Evolutionary conservation across 30 jellyfish, hydroid and myxozoan species (phyloP).

Genomic region (Aurelia coerulea): DNA sequence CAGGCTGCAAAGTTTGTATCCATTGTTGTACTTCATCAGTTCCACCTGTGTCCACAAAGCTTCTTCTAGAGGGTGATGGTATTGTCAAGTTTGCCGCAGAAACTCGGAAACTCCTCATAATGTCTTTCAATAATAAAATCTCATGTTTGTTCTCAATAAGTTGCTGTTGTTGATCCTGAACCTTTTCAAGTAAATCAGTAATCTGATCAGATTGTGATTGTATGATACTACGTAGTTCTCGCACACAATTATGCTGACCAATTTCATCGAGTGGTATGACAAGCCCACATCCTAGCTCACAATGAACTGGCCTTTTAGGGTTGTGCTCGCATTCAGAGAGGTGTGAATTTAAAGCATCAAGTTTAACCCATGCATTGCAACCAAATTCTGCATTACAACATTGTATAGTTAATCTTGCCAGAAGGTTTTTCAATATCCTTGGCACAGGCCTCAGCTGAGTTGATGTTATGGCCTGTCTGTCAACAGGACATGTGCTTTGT

Average conservation of each 20-base stretch:
- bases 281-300: conserved; percentile 97
- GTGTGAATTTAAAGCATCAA: conserved; percentile 87
- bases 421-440: conserved; percentile 90
- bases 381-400: conserved; percentile 93
- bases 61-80: conserved; percentile 80
- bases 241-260: conserved; percentile 93
- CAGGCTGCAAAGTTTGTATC: conserved; percentile 93
- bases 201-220: conserved; percentile 92
- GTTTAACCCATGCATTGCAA: conserved; percentile 84
- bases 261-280: conserved; percentile 90
- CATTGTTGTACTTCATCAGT: conserved; percentile 98
- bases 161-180: conserved; percentile 88
- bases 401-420: conserved; percentile 85
- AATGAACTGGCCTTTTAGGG: conserved; percentile 97
- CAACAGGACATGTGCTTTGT: conserved; percentile 99
- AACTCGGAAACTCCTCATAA: conserved; percentile 90
- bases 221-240: conserved; percentile 83
- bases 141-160: conserved; percentile 85
- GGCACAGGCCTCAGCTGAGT: conserved; percentile 93
- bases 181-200: conserved; percentile 82
- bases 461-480: conserved; percentile 83
- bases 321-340: conserved; percentile 90
- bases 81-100: conserved; percentile 84
- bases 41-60: conserved; percentile 82
- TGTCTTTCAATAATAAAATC: conserved; percentile 80